Evolutionary conservation across 2,113 vertebrate genomes (phyloP), one percentile per base, ranked within the genome.

Genomic region (Delphinus delphis): DNA sequence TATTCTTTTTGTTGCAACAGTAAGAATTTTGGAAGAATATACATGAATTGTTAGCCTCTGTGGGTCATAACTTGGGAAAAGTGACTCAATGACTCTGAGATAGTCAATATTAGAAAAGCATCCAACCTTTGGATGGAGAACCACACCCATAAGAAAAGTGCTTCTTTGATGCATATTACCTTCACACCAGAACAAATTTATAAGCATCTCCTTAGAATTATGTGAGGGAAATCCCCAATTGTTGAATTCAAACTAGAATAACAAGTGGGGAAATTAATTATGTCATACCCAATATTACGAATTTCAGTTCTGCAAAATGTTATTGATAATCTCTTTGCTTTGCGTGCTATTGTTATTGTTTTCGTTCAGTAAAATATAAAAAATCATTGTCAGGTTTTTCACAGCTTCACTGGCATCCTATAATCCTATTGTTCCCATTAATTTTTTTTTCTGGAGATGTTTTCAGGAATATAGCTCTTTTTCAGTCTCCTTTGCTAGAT

Each of bases 171-270:
- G 71, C 6, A 36, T 73, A 65, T 87, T 84, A 44, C 80, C 60
- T 83, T 25, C 13, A 63, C 33, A 44, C 36, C 83, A 87, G 74
- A 96, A 63, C 4, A 94, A 63, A 88, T 65, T 63, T 44, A 60
- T 47, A 60, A 87, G 55, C 7, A 23, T 65, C 25, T 92, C 33
- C 85, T 68, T 65, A 50, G 67, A 96, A 88, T 60, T 77, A 53
- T 62, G 14, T 65, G 41, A 63, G 11, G 68, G 26, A 82, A 83
- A 41, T 44, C 47, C 15, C 26, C 58, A 76, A 71, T 55, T 65
- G 62, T 83, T 94, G 68, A 94, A 84, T 84, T 79, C 73, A 84
- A 92, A 82, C 58, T 79, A 55, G n/a, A 41, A 65, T 68, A 58
- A 26, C 74, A 76, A 31, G 5, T 58, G 26, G n/a, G 14, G 26